Evolutionary conservation across 2,888 invertebrate species (phyloP).

Genomic region (Anoplius nigerrimus): DNA sequence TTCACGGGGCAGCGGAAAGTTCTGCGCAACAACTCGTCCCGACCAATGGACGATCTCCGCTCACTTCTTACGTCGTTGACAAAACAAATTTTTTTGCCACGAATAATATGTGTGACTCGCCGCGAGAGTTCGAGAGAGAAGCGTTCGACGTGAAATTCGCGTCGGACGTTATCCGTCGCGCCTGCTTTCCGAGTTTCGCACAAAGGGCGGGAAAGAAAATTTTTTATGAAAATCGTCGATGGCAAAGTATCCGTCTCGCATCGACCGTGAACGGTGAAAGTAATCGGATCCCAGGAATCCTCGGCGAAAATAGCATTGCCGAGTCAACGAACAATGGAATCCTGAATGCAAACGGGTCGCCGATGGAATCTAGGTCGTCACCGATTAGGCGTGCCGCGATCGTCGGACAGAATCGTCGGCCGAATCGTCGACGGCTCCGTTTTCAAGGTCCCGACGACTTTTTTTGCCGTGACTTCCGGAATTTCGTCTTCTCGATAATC

Average conservation of each 20-base stretch:
- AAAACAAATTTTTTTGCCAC: no score
- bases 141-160: no score
- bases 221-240: no score
- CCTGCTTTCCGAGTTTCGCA: no score
- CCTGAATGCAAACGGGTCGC: neutral
- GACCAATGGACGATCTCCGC: no score
- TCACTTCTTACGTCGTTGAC: neutral
- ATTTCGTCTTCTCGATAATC: slow-evolving; percentile 1
- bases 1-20: no score
- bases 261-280: slow-evolving; percentile 17
- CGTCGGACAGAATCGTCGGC: neutral
- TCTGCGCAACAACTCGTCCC: no score
- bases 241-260: slow-evolving; percentile 32
- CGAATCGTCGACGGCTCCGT: neutral
- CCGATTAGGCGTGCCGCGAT: neutral
- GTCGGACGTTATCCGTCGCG: no score
- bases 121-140: no score
- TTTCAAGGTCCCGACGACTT: neutral
- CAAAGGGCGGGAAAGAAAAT: no score
- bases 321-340: slow-evolving; percentile 27
- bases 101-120: no score
- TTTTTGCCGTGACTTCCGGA: neutral
- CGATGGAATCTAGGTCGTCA: slow-evolving; percentile 5
- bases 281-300: no score
- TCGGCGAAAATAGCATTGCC: slow-evolving; percentile 16